Base-by-base conservation (phyloP, 2,797 vertebrate species). In the Buphagus erythrorhynchus region DNA sequence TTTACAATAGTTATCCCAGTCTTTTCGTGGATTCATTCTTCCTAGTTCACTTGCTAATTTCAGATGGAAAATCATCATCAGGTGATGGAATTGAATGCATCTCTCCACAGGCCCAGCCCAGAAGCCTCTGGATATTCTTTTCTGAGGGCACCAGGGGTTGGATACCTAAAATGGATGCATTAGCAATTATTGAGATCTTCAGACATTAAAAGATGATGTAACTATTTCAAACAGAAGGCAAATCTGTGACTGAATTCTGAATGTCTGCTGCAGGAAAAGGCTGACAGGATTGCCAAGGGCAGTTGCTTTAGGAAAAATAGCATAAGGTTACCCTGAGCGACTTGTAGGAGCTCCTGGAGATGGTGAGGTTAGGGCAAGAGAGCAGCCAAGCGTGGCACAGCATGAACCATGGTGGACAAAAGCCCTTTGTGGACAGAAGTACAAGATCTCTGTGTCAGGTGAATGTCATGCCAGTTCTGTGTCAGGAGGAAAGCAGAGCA, bases 261-360 rank as follows among this genome's bases (percentile, higher is more conserved):
- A 19, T 36, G 35, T 38, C 38, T 77, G 31, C 55, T 67, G 18
- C 54, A 80, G 42, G 33, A 75, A 74, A 93, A 85, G 55, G 35
- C 38, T 80, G 49, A 61, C 26, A 62, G 65, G 35, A 40, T 74
- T 81, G 61, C 68, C 74, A 33, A 77, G 35, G 65, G 73, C 17
- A 36, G 20, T 29, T 78, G 62, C 85, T 91, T 86, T 18, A 62
- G 85, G 62, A 51, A 81, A 90, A 93, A 80, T 10, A 78, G n/a
- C 18, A 86, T n/a, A 59, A 74, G 4, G 22, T 78, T 88, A 43
- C 45, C 17, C 15, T 49, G 33, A 54, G 33, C 2, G 8, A 42
- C 51, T 43, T 36, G 24, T 33, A 61, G 46, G 29, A 72, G 12
- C 29, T 93, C 46, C 49, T 48, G 68, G 38, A 74, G 25, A 82